Evolutionary conservation across 2,113 vertebrate species (phyloP), one percentile per base, ranked within the genome.

Genomic region (Thamnophis sirtalis): DNA sequence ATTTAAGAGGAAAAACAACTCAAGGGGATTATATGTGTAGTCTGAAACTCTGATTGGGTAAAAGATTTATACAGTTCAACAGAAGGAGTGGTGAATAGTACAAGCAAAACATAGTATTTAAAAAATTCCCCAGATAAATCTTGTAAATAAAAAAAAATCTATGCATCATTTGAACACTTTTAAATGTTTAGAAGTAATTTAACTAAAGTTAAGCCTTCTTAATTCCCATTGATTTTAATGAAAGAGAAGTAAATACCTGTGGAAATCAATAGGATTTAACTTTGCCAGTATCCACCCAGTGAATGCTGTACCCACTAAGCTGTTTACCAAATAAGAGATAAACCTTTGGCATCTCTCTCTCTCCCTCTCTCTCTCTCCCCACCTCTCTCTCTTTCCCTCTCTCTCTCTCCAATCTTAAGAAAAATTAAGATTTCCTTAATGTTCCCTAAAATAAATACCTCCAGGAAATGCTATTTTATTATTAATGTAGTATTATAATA

Each of bases 401-500:
- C 43, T 43, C 43, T 43, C 43, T 43, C 43, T 43, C n/a, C n/a
- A n/a, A n/a, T n/a, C n/a, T n/a, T n/a, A n/a, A n/a, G n/a, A n/a
- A n/a, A 56, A 95, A 92, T 93, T 88, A 96, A 92, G 58, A 95
- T 94, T 95, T 93, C 21, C 55, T 7, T 96, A 94, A 95, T 94
- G 86, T 94, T 96, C 33, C 93, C 97, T 95, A 93, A 95, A 97
- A 96, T 94, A 90, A 94, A 94, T 95, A 93, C 91, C 95, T 96
- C 96, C 90, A 95, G 95, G 93, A 73, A 95, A 28, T 58, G 22
- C 7, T 58, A 58, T 58, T 58, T 95, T n/a, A 55, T 58, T 88
- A 51, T 92, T 48, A 91, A 94, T 95, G 96, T 96, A 58, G 22
- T 95, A 97, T 96, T 93, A 55, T 49, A 54, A 89, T 94, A 94